Evolutionary conservation across 2,888 invertebrate species (phyloP), one percentile per base, ranked within the genome.

Genomic region (Nebria salina): DNA sequence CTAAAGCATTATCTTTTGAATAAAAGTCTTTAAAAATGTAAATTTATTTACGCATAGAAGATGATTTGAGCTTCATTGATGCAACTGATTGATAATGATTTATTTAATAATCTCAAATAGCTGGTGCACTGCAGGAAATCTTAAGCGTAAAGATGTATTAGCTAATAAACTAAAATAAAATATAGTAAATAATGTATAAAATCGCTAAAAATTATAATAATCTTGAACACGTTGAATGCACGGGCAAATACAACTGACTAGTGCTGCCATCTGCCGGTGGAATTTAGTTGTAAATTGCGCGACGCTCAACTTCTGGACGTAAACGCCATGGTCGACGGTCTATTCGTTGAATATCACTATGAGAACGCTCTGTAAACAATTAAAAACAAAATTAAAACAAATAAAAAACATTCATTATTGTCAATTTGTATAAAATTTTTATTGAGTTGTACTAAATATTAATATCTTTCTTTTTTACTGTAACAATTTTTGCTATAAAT

Each of bases 281-380:
- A 66, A 66, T 26, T 73, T 81, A 81, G 65, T 80, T 81, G 72
- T 81, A 81, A 72, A 76, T 81, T n/a, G 76, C 76, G 73, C 81
- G 81, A 43, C 81, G 81, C 65, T 81, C 81, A 65, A 80, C 76
- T 76, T 83, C 84, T 20, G 82, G 76, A 34, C 85, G 85, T 13
- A 84, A 82, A 41, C 86, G 85, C 87, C 87, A 87, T 70, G 86
- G 85, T 83, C 87, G 85, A 75, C 87, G 86, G 83, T 88, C 88
- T 72, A 89, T 87, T 83, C 90, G 89, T 86, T 91, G 91, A 84
- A 91, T 91, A 86, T 92, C 92, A 84, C 92, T 92, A 85, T 91
- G 91, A 76, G 92, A 91, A 86, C 92, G 91, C 88, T 92, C 92
- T 92, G 88, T 78, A 90, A 89, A 73, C 77, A 83, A 73, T 26